Base-by-base conservation (phyloP, 2,888 invertebrate species). In the Sminthurides aquaticus region DNA sequence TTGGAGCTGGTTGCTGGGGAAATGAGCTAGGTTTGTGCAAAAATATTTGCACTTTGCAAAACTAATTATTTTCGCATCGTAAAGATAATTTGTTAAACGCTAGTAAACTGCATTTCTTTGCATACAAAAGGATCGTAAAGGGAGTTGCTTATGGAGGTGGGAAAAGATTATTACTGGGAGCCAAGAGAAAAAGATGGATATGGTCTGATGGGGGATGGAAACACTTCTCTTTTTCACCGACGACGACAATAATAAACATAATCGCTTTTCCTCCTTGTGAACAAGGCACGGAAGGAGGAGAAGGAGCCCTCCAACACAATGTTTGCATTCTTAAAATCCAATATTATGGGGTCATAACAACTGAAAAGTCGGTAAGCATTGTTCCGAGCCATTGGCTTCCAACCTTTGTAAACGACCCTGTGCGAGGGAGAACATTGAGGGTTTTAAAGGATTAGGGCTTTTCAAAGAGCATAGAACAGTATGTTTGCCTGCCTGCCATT, bases 41-140 rank as follows among this genome's bases (percentile, higher is more conserved):
- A 34, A 34, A 34, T 34, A 62, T 62, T 62, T 62, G 49, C 62
- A 62, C 62, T n/a, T 55, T 58, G 57, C 65, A 62, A 57, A 66
- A 65, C 67, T 69, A 67, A 69, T 69, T 69, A 69, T 67, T 67
- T 65, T 62, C 60, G 49, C 25, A 59, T 64, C 69, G 58, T 67
- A 67, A 67, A 67, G 28, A 62, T 62, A 65, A 66, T 65, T 69
- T 65, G 54, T 64, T 64, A 66, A 66, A 69, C 64, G 66, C 57
- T 64, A 57, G 66, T 67, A 69, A 69, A 67, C 57, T 34, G 43
- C 43, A 34, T 5, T 15, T 34, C 43, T 34, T 15, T 34, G 43
- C 43, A 34, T 34, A 34, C 43, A 34, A 34, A 34, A 5, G 43
- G 8, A 34, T 34, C 43, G 15, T 34, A 34, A 34, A 34, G 15